These are phyloP conservation scores for Virgularia gustaviana DNA, from an alignment of 92 coral and sea anemone species.

Conservation along the genomic window DNA sequence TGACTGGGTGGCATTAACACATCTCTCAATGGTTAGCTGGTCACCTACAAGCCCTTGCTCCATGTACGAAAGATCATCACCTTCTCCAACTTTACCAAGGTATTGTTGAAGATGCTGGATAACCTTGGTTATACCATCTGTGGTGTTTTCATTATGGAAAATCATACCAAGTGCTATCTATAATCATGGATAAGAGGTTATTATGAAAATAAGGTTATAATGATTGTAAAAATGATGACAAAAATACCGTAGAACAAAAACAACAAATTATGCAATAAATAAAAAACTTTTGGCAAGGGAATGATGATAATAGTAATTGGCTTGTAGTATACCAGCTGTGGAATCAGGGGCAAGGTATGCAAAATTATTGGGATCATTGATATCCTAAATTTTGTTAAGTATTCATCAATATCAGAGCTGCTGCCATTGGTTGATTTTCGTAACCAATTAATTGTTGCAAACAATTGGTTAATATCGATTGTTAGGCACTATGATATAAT, in stretches of 20 bases:
- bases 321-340: too few relatives aligned
- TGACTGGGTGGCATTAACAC: background rate
- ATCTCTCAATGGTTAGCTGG: slow-evolving; percentile 39
- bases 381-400: background rate
- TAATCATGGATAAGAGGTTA: background rate
- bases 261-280: too few relatives aligned
- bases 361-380: background rate
- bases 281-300: too few relatives aligned
- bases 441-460: too few relatives aligned
- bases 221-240: background rate
- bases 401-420: background rate
- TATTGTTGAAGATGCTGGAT: slow-evolving; percentile 46
- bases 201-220: background rate
- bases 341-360: too few relatives aligned
- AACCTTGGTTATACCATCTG: slow-evolving; percentile 43
- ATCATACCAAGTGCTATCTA: slow-evolving; percentile 40
- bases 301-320: too few relatives aligned
- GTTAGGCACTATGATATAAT: too few relatives aligned
- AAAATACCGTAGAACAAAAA: background rate
- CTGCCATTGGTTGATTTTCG: too few relatives aligned
- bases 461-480: too few relatives aligned
- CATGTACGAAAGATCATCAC: slow-evolving; percentile 25
- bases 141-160: slow-evolving; percentile 41
- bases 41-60: slow-evolving; percentile 49
- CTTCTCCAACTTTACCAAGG: slow-evolving; percentile 18